Evolutionary conservation across 2,888 invertebrate species (phyloP).

Genomic region (Eubasilissa splendida): DNA sequence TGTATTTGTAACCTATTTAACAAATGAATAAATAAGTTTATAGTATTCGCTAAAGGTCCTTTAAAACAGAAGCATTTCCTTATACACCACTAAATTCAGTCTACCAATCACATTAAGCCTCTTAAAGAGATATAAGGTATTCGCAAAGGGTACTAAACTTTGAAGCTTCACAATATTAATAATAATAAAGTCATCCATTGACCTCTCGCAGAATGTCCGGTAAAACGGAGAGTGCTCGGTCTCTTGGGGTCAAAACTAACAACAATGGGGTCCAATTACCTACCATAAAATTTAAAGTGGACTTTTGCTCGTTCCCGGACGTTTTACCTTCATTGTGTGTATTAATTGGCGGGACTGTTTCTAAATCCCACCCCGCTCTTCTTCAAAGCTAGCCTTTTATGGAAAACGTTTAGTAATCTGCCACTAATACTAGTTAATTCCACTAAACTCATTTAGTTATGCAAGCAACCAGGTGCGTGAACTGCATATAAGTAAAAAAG

Average conservation of each 20-base stretch:
- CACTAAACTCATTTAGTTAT: no score
- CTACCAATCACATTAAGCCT: no score
- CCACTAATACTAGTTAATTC: no score
- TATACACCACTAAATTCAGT: no score
- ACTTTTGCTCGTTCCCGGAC: not conserved
- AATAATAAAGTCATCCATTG: conserved; percentile 54
- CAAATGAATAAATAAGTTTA: no score
- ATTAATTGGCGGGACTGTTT: conserved; percentile 6
- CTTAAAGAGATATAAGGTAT: not conserved
- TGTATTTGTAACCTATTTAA: no score
- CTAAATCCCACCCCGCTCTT: conserved; percentile 4
- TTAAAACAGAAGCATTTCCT: not conserved
- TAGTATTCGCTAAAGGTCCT: not conserved
- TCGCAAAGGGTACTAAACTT: conserved; percentile 4
- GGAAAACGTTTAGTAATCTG: no score
- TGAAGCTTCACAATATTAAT: conserved; percentile 27
- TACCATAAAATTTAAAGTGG: conserved; percentile 55
- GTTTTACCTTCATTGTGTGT: conserved; percentile 47
- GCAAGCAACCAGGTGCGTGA: no score
- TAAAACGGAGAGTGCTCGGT: not conserved
- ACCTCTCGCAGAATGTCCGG: conserved; percentile 37
- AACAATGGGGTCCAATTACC: conserved; percentile 57
- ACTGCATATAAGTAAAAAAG: no score
- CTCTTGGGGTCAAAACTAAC: conserved; percentile 45
- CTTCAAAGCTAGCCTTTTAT: no score